Percentiles rank a stretch among this genome's conserved stretches.
phyloP scores from a whole-genome alignment of 2,888 invertebrate species.

The Drosophila pegasa region DNA sequence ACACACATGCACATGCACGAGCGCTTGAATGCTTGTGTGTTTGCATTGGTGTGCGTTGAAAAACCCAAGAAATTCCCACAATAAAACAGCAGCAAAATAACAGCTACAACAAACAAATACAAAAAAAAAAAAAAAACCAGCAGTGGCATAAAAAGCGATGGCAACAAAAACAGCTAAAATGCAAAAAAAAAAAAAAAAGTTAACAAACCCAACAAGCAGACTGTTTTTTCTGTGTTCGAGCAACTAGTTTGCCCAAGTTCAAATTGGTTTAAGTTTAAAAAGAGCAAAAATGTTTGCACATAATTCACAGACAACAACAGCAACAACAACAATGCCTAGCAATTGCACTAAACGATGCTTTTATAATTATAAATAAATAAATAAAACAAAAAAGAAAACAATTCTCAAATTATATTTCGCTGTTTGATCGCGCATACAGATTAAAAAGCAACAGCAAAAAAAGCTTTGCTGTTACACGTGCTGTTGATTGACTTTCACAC shows the following conservation, averaged over 20 bases:
- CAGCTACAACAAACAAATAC: slow-evolving; percentile 50
- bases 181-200: slow-evolving; percentile 44
- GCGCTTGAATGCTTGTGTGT: slow-evolving; percentile 22
- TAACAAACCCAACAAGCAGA: slow-evolving; percentile 69
- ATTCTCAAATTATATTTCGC: slow-evolving; percentile 37
- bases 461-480: slow-evolving; percentile 62
- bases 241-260: slow-evolving; percentile 78
- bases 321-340: slow-evolving; percentile 13
- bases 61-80: slow-evolving; percentile 85
- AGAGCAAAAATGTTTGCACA: slow-evolving; percentile 61
- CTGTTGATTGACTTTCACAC: slow-evolving; percentile 77
- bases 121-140: slow-evolving; percentile 55
- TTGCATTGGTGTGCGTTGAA: slow-evolving; percentile 81
- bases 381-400: neutral
- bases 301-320: slow-evolving; percentile 31
- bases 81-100: slow-evolving; percentile 79
- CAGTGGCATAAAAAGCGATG: slow-evolving; percentile 60
- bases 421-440: slow-evolving; percentile 46
- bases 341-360: slow-evolving; percentile 19
- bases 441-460: slow-evolving; percentile 19
- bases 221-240: slow-evolving; percentile 31
- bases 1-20: slow-evolving; percentile 4
- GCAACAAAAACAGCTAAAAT: slow-evolving; percentile 39
- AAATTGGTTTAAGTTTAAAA: slow-evolving; percentile 64
- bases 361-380: slow-evolving; percentile 16